These are phyloP conservation scores for Drosophila monieri DNA, from an alignment of 2,888 invertebrate genomes.

Conservation along the genomic window DNA sequence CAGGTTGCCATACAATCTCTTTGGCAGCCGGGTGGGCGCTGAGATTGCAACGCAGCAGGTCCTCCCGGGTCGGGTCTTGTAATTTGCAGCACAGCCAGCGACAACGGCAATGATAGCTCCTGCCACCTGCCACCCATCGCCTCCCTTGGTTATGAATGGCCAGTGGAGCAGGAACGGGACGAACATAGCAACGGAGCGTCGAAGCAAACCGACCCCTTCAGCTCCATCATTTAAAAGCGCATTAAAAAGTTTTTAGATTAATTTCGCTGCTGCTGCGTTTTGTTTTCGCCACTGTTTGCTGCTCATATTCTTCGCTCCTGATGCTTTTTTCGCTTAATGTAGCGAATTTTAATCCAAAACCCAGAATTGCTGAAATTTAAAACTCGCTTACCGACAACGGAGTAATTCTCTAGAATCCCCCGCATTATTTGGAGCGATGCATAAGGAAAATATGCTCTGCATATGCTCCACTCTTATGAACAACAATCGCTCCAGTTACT, in stretches of 20 bases:
- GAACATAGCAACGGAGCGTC: slow-evolving; percentile 26
- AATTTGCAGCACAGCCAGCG: slow-evolving; percentile 68
- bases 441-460: slow-evolving; percentile 25
- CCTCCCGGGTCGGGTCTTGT: slow-evolving; percentile 64
- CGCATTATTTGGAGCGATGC: slow-evolving; percentile 10
- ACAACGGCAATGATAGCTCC: slow-evolving; percentile 66
- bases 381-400: slow-evolving; percentile 16
- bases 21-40: slow-evolving; percentile 8
- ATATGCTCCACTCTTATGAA: slow-evolving; percentile 25
- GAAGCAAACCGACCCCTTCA: slow-evolving; percentile 34
- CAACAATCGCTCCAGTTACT: slow-evolving; percentile 53
- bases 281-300: slow-evolving; percentile 47
- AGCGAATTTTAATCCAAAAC: slow-evolving; percentile 35
- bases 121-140: background rate
- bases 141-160: slow-evolving; percentile 56
- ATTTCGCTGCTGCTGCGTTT: slow-evolving; percentile 67
- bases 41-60: slow-evolving; percentile 54
- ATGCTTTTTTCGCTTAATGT: slow-evolving; percentile 54
- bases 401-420: background rate
- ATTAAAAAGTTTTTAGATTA: slow-evolving; percentile 83
- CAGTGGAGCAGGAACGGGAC: slow-evolving; percentile 27
- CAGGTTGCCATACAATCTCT: slow-evolving; percentile 59
- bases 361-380: slow-evolving; percentile 56
- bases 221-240: slow-evolving; percentile 82
- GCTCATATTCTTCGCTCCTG: slow-evolving; percentile 52